Evolutionary conservation across 2,888 invertebrate genomes (phyloP).

Genomic region (Sthenelais limicola): DNA sequence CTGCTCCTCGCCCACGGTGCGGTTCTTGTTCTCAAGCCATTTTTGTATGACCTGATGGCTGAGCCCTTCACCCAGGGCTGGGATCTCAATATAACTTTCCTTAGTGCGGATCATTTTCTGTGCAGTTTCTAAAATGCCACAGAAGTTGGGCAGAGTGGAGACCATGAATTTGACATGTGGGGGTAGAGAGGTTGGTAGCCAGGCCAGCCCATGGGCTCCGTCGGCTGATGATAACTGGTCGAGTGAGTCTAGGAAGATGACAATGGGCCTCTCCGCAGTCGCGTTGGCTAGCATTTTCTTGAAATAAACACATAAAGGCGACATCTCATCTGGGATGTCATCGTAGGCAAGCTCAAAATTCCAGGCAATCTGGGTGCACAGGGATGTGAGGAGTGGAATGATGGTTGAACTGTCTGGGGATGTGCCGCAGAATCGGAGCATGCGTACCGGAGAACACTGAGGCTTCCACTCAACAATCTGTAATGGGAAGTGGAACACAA

Average conservation of each 20-base stretch:
- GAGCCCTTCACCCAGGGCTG: constrained; percentile 85
- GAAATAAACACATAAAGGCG: constrained; percentile 95
- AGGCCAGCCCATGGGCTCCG: constrained; percentile 94
- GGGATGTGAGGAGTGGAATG: constrained; percentile 93
- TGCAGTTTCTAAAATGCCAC: constrained; percentile 70
- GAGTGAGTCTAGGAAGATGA: constrained; percentile 94
- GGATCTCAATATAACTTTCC: constrained; percentile 61
- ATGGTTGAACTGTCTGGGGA: constrained; percentile 97
- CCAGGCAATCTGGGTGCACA: constrained; percentile 91
- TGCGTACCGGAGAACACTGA: constrained; percentile 80
- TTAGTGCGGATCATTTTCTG: constrained; percentile 81
- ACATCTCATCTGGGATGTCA: constrained; percentile 95
- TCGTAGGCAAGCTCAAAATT: constrained; percentile 74
- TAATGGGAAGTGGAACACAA: too few species aligned
- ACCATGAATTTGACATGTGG: constrained; percentile 89
- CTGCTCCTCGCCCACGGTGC: constrained; percentile 86
- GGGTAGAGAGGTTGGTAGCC: constrained; percentile 94
- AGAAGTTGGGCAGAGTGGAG: constrained; percentile 55
- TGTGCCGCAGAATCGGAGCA: constrained; percentile 94
- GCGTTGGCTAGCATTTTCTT: constrained; percentile 86
- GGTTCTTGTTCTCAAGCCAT: constrained; percentile 82
- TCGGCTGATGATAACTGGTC: constrained; percentile 96
- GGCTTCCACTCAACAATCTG: constrained; percentile 33
- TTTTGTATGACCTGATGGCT: constrained; percentile 90
- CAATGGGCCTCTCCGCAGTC: constrained; percentile 79